Base-by-base conservation (phyloP, 2,797 vertebrate species). In the Scomberomorus guttatus region DNA sequence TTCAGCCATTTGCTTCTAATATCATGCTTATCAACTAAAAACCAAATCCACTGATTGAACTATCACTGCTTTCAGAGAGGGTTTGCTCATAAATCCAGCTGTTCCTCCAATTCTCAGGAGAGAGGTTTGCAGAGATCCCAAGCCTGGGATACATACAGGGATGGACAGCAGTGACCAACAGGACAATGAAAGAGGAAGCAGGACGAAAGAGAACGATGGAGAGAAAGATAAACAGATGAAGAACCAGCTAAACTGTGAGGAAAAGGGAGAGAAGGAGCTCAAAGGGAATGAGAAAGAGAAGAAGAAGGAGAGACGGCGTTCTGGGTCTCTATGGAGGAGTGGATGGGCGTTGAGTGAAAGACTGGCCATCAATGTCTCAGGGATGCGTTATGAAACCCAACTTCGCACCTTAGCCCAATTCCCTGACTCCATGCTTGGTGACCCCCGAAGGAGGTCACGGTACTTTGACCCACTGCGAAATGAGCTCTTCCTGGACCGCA, bases 401-500 rank as follows among this genome's bases (percentile, higher is more conserved):
- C 93, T 94, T 25, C 94, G 96, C 72, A 97, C 97, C 8, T 93
- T 98, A 48, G 94, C 93, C 9, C 96, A 96, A 25, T 98, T 97
- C 90, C 97, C 97, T 0, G 89, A 98, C 90, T 96, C 97, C 39
- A 82, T 98, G 63, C 90, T 98, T 1, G 97, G 97, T 0, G 96
- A 98, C 90, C 97, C 97, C 0, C 90, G 87, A 3, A 92, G 95
- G 14, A 95, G 97, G 2, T 77, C 94, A 2, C 95, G 90, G 4
- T 98, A 96, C 91, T 98, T 96, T 55, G 97, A 98, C 94, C 95
- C 96, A 0, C 90, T 94, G 7, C 95, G 96, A 62, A 96, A 96
- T 0, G 97, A 98, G 77, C 95, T 96, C 2, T 98, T 98, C 91
- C 94, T 98, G 88, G 97, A 98, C 87, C 95, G 97, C 0, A 97